Evolutionary conservation across 2,797 vertebrate genomes (phyloP).

Genomic region (Epinephelus malabaricus): DNA sequence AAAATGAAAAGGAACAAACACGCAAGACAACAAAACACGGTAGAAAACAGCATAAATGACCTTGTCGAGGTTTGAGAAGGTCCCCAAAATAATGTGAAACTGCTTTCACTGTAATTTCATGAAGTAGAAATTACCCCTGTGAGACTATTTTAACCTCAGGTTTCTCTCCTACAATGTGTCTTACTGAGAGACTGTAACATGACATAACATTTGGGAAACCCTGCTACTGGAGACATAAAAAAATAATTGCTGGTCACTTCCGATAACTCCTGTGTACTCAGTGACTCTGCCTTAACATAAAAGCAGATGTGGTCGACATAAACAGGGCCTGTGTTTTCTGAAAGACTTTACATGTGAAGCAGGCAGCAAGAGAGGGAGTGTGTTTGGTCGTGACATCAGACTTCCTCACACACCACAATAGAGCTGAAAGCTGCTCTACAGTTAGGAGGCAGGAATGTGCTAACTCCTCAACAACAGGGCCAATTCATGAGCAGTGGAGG

Average conservation of each 20-base stretch:
- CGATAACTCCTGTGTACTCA: constrained; percentile 2
- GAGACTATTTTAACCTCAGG: constrained; percentile 28
- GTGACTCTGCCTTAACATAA: constrained; percentile 39
- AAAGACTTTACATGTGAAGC: constrained; percentile 36
- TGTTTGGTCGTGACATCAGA: constrained; percentile 56
- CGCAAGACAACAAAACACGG: constrained; percentile 4
- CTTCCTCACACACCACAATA: constrained; percentile 73
- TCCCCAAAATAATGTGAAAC: constrained; percentile 24
- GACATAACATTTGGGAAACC: constrained; percentile 24
- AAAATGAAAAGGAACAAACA: background rate
- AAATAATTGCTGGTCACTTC: constrained; percentile 56
- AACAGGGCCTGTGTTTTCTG: constrained; percentile 35
- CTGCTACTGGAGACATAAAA: constrained; percentile 23
- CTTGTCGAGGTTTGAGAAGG: background rate
- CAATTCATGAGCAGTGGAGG: constrained; percentile 24
- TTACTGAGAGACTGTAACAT: constrained; percentile 20
- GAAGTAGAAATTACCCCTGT: constrained; percentile 2
- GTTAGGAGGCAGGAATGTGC: constrained; percentile 66
- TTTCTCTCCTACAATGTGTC: constrained; percentile 22
- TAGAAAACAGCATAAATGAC: constrained; percentile 13
- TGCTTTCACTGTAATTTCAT: constrained; percentile 47
- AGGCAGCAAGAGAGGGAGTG: constrained; percentile 23
- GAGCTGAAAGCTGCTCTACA: constrained; percentile 48
- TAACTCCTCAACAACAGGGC: constrained; percentile 60
- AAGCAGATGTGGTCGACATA: constrained; percentile 50